Evolutionary conservation across 2,797 vertebrate species (phyloP).

Genomic region (Sciurus vulgaris): DNA sequence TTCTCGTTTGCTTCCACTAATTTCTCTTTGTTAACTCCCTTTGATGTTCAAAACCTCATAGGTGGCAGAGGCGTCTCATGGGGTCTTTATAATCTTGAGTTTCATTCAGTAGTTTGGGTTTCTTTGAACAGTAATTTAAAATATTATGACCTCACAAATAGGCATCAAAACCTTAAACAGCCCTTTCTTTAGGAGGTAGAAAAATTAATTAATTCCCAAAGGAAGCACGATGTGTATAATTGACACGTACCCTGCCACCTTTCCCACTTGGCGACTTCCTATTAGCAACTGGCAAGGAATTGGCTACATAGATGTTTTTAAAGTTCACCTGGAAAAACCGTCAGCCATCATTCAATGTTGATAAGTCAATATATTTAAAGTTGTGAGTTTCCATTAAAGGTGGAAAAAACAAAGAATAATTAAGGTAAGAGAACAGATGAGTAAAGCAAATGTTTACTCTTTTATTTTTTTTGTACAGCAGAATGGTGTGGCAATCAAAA

Average conservation of each 20-base stretch:
- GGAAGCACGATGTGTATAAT: neutral
- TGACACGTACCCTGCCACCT: neutral
- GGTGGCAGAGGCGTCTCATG: slow-evolving; percentile 32
- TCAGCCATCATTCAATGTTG: slow-evolving; percentile 7
- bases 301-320: neutral
- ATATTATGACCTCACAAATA: slow-evolving; percentile 55
- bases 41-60: slow-evolving; percentile 47
- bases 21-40: slow-evolving; percentile 63
- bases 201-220: slow-evolving; percentile 53
- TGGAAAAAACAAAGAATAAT: neutral
- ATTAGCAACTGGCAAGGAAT: neutral
- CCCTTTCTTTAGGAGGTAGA: slow-evolving; percentile 9
- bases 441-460: neutral
- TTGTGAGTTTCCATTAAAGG: slow-evolving; percentile 13
- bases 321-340: slow-evolving; percentile 19
- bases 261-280: neutral
- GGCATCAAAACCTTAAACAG: slow-evolving; percentile 40
- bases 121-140: slow-evolving; percentile 69
- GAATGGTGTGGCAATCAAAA: neutral
- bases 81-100: slow-evolving; percentile 54
- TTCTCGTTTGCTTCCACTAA: neutral
- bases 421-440: neutral
- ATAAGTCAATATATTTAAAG: slow-evolving; percentile 17
- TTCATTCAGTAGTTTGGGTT: slow-evolving; percentile 52
- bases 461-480: neutral